Base-by-base conservation (phyloP, 2,888 invertebrate species). In the Phrixothrix hirtus region DNA sequence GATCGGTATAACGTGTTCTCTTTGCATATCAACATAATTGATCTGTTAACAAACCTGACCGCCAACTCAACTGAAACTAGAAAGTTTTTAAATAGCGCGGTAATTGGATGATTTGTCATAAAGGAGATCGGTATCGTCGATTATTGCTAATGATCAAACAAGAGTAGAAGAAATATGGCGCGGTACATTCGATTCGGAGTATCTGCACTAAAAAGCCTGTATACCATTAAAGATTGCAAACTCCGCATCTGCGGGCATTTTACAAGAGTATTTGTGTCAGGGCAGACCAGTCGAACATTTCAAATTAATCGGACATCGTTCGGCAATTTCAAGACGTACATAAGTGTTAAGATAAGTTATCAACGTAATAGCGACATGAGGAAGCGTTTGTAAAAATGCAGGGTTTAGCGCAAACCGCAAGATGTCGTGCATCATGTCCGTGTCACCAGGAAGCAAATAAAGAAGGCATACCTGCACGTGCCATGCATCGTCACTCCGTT, bases 261-360 rank as follows among this genome's bases (percentile, higher is more conserved):
- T 35, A 38, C 16, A 25, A 30, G 39, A 43, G 47, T 55, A 58
- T 58, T 49, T 55, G 58, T 58, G 55, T 58, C 58, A 58, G 37
- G 52, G 58, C 50, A 58, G 55, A 49, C 58, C 51, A 39, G 48
- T 45, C 46, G 36, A 47, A 47, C 34, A 32, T 39, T 46, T 46
- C 39, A 52, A 46, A 45, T 50, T 44, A 50, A 45, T 45, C 39
- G 38, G 16, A 41, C 52, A 42, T 46, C 41, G 42, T 37, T 41
- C 32, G 35, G 31, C 38, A 36, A 48, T 48, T 29, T 16, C 15
- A 11, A 7, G 31, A 47, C n/a, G n/a, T n/a, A n/a, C n/a, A n/a
- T n/a, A n/a, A n/a, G n/a, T n/a, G n/a, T n/a, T n/a, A n/a, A n/a
- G n/a, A n/a, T n/a, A n/a, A n/a, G n/a, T n/a, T n/a, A n/a, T n/a